Evolutionary conservation across 2,888 invertebrate genomes (phyloP), one percentile per base, ranked within the genome.

Genomic region (Exephanes ischioxanthus): DNA sequence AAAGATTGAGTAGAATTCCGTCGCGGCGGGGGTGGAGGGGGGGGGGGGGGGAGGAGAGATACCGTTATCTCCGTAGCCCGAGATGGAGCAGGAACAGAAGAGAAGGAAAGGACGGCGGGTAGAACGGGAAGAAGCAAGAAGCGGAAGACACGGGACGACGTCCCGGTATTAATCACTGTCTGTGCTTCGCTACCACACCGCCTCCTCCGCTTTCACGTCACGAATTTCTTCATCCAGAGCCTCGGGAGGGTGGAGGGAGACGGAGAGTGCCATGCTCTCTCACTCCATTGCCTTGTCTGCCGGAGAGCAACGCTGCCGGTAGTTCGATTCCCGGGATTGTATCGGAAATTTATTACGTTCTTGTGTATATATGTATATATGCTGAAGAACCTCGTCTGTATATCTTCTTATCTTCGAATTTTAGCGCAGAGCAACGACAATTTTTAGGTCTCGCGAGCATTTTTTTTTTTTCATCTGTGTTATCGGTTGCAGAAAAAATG

Each of bases 111-210:
- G 83, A 81, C 86, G 85, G 86, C 81, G 83, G 71, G 79, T 70
- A 86, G 90, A 87, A 88, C 87, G 89, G 87, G 89, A 85, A 84
- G 87, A 88, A 89, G 88, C 88, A 87, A 88, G 86, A 87, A 80
- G 83, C 85, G 88, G 87, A 90, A 91, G 92, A 91, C 91, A 91
- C 90, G 91, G 90, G 93, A 92, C 91, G 93, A 93, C 93, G 92
- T 92, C 90, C 87, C 89, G 89, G 91, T 93, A 93, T 93, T 93
- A 93, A 93, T 93, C 93, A 93, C 93, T 93, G 93, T 93, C 93
- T 93, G 71, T 86, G 84, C 76, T 86, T 53, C 67, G 55, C 76
- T 76, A 80, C 82, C 81, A 77, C 51, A 82, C 80, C 61, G 82
- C 80, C 85, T 82, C 86, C 86, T 82, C 68, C 85, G 84, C 80